Evolutionary conservation across 2,113 vertebrate species (phyloP).

Genomic region (Origma solitaria): DNA sequence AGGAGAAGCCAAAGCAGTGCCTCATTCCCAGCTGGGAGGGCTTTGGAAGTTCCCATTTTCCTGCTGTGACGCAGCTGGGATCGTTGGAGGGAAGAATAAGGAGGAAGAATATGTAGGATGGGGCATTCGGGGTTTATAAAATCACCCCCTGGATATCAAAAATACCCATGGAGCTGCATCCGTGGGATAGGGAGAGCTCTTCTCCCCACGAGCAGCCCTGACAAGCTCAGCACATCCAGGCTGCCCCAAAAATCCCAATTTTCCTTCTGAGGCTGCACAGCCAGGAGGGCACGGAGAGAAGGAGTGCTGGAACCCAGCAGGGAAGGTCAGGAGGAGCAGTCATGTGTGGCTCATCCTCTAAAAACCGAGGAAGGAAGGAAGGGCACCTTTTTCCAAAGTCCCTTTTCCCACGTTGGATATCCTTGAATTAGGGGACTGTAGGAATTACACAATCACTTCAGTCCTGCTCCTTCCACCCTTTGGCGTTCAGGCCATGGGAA

Average conservation of each 20-base stretch:
- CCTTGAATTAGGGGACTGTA: not conserved
- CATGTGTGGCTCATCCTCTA: no score
- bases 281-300: not conserved
- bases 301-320: not conserved
- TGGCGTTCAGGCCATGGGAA: not conserved
- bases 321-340: not conserved
- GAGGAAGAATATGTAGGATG: fast-evolving
- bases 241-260: not conserved
- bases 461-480: not conserved
- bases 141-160: no score
- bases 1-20: fast-evolving
- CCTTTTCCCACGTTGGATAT: not conserved
- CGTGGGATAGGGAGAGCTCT: not conserved
- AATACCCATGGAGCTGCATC: not conserved
- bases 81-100: not conserved
- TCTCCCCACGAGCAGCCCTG: not conserved
- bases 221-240: not conserved
- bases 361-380: no score
- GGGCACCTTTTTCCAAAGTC: not conserved
- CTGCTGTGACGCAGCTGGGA: not conserved
- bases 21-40: not conserved
- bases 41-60: not conserved
- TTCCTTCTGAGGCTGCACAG: not conserved
- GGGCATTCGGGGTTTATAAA: not conserved
- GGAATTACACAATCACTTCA: not conserved